Conservation (phyloP, 2,113 vertebrate genomes). For the Centropus unirufus region DNA sequence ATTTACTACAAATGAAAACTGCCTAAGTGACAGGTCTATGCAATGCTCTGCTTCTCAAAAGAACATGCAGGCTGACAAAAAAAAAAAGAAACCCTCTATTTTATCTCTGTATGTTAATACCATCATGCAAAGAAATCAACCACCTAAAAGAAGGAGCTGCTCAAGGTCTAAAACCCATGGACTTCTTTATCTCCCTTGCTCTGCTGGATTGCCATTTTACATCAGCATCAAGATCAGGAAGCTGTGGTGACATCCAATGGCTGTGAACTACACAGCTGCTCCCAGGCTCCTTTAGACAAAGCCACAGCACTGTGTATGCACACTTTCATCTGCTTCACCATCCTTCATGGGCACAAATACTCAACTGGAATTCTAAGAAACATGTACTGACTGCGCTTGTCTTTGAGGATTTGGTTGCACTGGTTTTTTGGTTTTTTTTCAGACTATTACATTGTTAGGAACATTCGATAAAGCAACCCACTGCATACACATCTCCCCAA, state of each 20-base stretch:
- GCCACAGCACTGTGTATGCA: accelerated
- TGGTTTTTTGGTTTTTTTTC: not conserved
- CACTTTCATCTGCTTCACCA: accelerated
- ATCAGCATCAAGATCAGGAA: not conserved
- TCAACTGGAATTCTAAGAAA: not conserved
- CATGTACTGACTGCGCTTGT: accelerated
- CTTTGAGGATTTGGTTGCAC: not conserved
- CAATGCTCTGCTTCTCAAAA: not conserved
- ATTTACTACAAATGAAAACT: not conserved
- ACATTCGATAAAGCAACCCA: not conserved
- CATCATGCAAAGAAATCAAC: not conserved
- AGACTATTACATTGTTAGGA: not conserved
- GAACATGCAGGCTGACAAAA: not conserved
- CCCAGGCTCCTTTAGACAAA: not conserved
- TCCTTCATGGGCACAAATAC: not conserved
- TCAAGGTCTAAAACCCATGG: not conserved
- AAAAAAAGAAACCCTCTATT: not conserved
- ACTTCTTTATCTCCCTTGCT: not conserved
- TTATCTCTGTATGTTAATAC: not conserved
- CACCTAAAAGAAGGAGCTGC: not conserved
- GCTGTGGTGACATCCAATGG: not conserved
- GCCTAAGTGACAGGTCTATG: not conserved
- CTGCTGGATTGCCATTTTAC: not conserved
- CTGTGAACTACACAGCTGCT: not conserved
- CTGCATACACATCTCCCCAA: not conserved